Conservation (phyloP, 2,113 vertebrate species). For the Phyllopteryx taeniolatus region DNA sequence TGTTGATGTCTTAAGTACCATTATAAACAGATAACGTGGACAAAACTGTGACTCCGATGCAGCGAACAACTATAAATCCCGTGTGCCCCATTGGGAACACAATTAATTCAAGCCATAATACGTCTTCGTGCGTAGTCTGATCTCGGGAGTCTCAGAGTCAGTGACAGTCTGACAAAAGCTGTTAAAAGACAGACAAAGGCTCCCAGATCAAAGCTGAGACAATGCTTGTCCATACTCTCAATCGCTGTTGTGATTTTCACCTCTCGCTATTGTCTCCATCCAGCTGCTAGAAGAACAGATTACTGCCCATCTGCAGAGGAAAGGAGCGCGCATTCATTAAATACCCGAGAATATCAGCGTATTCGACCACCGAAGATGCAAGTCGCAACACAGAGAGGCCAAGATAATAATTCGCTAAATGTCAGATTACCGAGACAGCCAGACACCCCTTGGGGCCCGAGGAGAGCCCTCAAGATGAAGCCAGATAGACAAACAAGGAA, state of each 20-base stretch:
- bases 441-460: slow-evolving; percentile 41
- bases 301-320: background rate
- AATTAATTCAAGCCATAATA: background rate
- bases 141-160: background rate
- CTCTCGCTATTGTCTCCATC: slow-evolving; percentile 24
- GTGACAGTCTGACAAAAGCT: slow-evolving; percentile 35
- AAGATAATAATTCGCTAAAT: slow-evolving; percentile 24
- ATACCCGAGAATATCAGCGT: slow-evolving; percentile 12
- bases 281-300: slow-evolving; percentile 21
- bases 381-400: slow-evolving; percentile 13
- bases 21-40: background rate
- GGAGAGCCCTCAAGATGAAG: slow-evolving; percentile 52
- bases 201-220: slow-evolving; percentile 34
- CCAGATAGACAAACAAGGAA: slow-evolving; percentile 38
- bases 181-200: slow-evolving; percentile 33
- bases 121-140: background rate
- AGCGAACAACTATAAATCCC: background rate
- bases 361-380: slow-evolving; percentile 32
- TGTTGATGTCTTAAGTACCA: background rate
- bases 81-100: no score
- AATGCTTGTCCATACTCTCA: slow-evolving; percentile 28
- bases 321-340: slow-evolving; percentile 9
- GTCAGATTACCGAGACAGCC: slow-evolving; percentile 45
- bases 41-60: background rate
- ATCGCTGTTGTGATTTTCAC: slow-evolving; percentile 33